Evolutionary conservation across 1,140 invertebrate species (phyloP), one percentile per base, ranked within the genome.

Genomic region (Araneus ventricosus): DNA sequence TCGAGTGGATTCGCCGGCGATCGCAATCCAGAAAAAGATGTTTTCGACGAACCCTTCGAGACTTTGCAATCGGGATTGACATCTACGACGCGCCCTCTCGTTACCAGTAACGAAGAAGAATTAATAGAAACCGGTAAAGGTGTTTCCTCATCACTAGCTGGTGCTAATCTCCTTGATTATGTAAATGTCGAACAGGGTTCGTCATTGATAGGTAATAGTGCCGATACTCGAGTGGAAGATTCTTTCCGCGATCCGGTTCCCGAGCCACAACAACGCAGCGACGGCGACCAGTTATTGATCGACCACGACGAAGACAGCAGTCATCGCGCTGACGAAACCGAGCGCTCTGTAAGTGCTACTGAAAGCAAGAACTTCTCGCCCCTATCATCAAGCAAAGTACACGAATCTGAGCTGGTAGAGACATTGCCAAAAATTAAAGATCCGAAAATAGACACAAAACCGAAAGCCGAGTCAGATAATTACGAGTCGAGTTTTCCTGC

Each of bases 221-320:
- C 91, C 91, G 91, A 93, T 93, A 93, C 91, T 93, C 57, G 85
- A 52, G 91, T 93, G 91, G 91, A 93, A 93, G 91, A 93, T 93
- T 75, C 91, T 41, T 84, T 85, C 90, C 90, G 80, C 82, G 63
- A 90, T 90, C 67, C 88, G 45, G 88, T 80, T 57, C 34, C 80
- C 30, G 30, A 37, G 67, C 75, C 67, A 90, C 88, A 90, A 90
- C 91, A 93, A 93, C 90, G 82, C 82, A 57, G 91, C 85, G 85
- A 41, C 82, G 85, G 57, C 82, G 91, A 93, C 91, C 59, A 80
- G 59, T 87, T 93, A 93, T 93, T 93, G 91, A 93, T 93, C 82
- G 91, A 80, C 84, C 52, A 63, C 8, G 70, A 79, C 17, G 52
- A 82, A 22, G 52, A 91, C 39, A 57, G 37, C 57, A 63, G 63